Percentiles rank a stretch among this genome's conserved stretches.
These are phyloP conservation scores for Fulica atra DNA, from an alignment of 2,113 vertebrate genomes.

Conservation along the genomic window DNA sequence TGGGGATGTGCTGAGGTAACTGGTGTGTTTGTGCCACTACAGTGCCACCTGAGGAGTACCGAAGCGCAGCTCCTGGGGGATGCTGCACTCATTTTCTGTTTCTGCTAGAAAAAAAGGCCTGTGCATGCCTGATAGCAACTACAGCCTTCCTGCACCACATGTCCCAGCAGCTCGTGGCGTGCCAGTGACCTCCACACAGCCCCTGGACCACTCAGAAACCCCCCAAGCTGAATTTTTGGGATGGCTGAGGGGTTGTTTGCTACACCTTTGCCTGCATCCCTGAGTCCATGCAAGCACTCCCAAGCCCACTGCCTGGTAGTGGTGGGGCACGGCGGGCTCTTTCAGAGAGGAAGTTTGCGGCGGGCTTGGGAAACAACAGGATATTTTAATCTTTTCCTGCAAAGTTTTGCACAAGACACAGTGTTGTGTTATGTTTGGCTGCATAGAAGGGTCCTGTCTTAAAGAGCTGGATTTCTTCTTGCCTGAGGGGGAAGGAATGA, in stretches of 20 bases:
- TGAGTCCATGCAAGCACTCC: background rate
- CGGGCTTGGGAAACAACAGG: constrained; percentile 3
- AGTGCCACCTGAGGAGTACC: background rate
- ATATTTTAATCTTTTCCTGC: constrained; percentile 51
- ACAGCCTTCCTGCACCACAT: rapidly evolving
- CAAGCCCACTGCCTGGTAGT: rapidly evolving
- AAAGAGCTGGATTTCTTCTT: constrained; percentile 49
- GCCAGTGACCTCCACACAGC: background rate
- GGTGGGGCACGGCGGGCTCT: rapidly evolving
- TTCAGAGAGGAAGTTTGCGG: background rate
- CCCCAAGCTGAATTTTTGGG: background rate
- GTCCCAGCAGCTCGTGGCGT: background rate
- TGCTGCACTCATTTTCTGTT: background rate
- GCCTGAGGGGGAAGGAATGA: constrained; percentile 33
- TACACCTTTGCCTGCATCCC: background rate
- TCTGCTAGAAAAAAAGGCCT: background rate
- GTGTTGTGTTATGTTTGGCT: constrained; percentile 61
- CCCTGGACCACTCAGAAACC: background rate
- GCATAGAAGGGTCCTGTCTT: background rate
- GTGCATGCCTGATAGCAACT: background rate
- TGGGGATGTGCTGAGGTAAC: background rate
- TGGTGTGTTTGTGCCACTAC: rapidly evolving
- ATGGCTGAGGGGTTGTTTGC: background rate
- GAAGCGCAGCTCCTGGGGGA: background rate
- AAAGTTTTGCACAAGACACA: constrained; percentile 5